Conservation (phyloP, 2,113 vertebrate genomes). For the Irena cyanogastra region DNA sequence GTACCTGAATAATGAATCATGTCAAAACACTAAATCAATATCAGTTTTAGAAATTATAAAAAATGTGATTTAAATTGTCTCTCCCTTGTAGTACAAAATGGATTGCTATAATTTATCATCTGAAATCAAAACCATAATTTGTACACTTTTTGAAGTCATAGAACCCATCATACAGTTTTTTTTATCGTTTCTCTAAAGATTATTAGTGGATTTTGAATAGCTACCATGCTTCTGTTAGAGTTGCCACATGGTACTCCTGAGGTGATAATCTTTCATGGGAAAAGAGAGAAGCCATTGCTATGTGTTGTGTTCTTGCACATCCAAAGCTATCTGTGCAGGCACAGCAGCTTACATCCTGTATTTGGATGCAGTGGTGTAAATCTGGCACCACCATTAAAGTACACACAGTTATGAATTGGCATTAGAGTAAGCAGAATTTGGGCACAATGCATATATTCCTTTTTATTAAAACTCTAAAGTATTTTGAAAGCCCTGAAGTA, state of each 20-base stretch:
- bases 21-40: constrained; percentile 9
- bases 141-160: background rate
- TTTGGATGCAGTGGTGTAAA: background rate
- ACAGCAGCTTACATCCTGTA: background rate
- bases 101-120: background rate
- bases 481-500: background rate
- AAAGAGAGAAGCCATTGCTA: background rate
- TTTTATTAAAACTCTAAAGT: background rate
- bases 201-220: background rate
- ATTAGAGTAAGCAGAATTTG: background rate
- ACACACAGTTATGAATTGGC: background rate
- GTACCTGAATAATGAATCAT: background rate
- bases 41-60: background rate
- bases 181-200: background rate
- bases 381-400: background rate
- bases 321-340: background rate
- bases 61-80: background rate
- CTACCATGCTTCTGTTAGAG: background rate
- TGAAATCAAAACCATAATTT: background rate
- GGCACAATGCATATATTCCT: background rate
- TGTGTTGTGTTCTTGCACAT: background rate
- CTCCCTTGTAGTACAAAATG: background rate
- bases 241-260: background rate
- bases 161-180: background rate
- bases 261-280: background rate